Base-by-base conservation (phyloP, 2,113 vertebrate species). In the Oreochromis spilurus region DNA sequence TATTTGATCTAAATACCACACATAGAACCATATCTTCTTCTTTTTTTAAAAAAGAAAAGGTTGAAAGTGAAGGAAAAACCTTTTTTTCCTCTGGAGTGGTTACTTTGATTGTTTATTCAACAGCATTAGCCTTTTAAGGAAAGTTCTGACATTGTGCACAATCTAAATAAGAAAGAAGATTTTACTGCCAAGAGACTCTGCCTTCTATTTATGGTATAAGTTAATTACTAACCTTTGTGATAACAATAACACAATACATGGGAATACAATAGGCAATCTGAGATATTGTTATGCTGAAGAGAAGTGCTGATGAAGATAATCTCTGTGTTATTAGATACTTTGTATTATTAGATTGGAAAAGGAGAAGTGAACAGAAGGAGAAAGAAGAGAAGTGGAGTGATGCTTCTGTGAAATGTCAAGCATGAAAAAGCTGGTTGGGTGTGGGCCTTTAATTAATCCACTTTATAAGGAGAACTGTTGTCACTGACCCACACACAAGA, bases 381-480 rank as follows among this genome's bases (percentile, higher is more conserved):
- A 50, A 24, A 67, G 29, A 55, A 54, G 40, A 50, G 79, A 45
- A 70, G 21, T 65, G 62, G 54, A 60, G 29, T 21, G 40, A 72
- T 38, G 81, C 36, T 26, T 65, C 34, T 55, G 83, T 89, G 86
- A 95, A 92, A 94, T 90, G 86, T 92, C 84, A 90, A 89, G 83
- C 91, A 88, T 72, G 36, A 83, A 78, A 86, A 84, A 57, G 87
- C 55, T 52, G 6, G 45, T 77, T 82, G 83, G 83, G 77, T 57
- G 89, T 80, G 81, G 50, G 78, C 54, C 57, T 90, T 89, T 78
- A 82, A 89, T 94, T 85, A 93, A 91, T 78, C 78, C 38, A 89
- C 82, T 87, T 79, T 84, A 91, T 57, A 21, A 89, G 70, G 45
- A 53, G 78, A 50, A 45, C 48, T 77, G 24, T 83, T 79, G 54